phyloP scores from a whole-genome alignment of 2,797 vertebrate genomes.

The Carduelis carduelis region DNA sequence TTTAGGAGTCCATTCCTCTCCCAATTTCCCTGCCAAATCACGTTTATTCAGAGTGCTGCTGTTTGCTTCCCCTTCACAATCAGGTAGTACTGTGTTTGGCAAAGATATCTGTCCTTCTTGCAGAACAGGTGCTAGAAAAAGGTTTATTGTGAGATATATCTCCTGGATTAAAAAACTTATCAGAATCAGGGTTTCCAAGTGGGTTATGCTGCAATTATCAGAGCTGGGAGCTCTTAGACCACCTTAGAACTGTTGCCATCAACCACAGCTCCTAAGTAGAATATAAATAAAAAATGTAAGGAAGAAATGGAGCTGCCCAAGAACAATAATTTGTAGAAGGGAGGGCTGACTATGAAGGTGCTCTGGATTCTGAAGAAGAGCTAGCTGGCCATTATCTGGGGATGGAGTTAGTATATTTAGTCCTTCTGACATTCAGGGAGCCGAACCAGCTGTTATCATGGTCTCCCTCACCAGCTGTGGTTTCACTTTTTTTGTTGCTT shows the following conservation, averaged over 20 bases:
- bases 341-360: not conserved
- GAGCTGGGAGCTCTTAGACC: not conserved
- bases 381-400: not conserved
- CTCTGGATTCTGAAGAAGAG: not conserved
- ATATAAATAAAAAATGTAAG: not conserved
- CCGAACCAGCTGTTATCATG: not conserved
- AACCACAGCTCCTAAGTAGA: fast-evolving
- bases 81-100: not conserved
- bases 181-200: not conserved
- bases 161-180: not conserved
- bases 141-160: not conserved
- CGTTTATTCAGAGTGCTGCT: not conserved
- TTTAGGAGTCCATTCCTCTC: not conserved
- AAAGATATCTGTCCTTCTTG: not conserved
- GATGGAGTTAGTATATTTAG: not conserved
- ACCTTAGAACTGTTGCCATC: not conserved
- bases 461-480: not conserved
- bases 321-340: not conserved
- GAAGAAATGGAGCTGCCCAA: not conserved
- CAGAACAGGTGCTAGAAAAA: not conserved
- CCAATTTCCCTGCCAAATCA: not conserved
- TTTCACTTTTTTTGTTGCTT: not conserved
- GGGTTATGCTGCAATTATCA: not conserved
- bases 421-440: not conserved
- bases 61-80: not conserved